Base-by-base conservation (phyloP, 2,888 invertebrate species). In the Rotaria sp. region DNA sequence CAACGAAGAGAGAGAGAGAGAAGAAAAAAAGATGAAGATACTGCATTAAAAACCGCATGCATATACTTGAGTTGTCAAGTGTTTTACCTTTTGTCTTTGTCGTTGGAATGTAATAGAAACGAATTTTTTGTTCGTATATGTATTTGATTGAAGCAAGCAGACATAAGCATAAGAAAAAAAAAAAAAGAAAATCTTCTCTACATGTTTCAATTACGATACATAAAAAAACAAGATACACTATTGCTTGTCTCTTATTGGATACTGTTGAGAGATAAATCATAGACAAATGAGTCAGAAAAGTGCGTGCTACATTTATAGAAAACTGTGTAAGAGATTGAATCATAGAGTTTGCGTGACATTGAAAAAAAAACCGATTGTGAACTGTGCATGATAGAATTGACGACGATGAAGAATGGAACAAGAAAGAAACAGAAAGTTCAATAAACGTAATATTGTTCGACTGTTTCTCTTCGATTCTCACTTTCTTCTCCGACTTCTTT, bases 31-130 rank as follows among this genome's bases (percentile, higher is more conserved):
- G 45, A 11, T 45, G 45, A 11, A 45, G 57, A 57, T 30, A 57
- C 57, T 24, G 35, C 67, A 67, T 67, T 67, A 67, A 67, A 67
- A 67, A 67, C 67, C 30, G 18, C 30, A 67, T 35, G 67, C 67
- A 67, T 67, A 35, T n/a, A 67, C 67, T 67, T 67, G 67, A 67
- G 2, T n/a, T n/a, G n/a, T 67, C 67, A 67, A 67, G 67, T 67
- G 67, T 67, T 67, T 67, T 67, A 67, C 67, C 67, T 67, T 67
- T 67, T 67, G 67, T 67, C 30, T 67, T 67, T 35, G 67, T 35
- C 67, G 67, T 67, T 67, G 67, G 35, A 67, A 67, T 35, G 67
- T 67, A 67, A 67, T 67, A 67, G 67, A 67, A 67, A 30, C 35
- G 67, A 35, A 67, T 52, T n/a, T 67, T 67, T 67, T 35, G 67